Conservation (phyloP, 2,113 vertebrate species). For the Catharus minimus region DNA sequence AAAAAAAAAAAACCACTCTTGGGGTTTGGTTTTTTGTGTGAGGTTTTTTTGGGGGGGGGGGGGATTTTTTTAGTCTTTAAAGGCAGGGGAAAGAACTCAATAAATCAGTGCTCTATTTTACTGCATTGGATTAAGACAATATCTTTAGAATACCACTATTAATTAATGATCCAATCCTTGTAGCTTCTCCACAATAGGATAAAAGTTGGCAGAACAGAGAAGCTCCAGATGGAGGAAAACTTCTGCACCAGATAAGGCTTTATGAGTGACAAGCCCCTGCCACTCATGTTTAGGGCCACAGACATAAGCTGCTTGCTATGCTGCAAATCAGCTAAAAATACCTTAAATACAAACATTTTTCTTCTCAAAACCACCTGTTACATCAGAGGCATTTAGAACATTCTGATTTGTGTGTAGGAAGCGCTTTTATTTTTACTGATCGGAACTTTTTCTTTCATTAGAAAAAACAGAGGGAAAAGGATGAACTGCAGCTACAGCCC, state of each 20-base stretch:
- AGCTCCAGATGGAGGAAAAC: not conserved
- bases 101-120: not conserved
- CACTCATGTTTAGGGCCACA: not conserved
- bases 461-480: not conserved
- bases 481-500: not conserved
- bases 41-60: not conserved
- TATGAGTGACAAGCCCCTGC: not conserved
- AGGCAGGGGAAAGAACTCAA: not conserved
- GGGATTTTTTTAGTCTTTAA: not conserved
- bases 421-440: too few species aligned
- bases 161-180: not conserved
- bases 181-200: not conserved
- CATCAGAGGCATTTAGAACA: not conserved
- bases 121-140: not conserved
- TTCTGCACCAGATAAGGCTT: not conserved
- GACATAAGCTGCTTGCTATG: not conserved
- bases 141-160: constrained; percentile 5
- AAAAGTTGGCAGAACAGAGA: not conserved
- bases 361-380: constrained; percentile 2
- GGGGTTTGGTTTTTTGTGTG: not conserved
- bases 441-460: too few species aligned
- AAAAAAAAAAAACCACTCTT: not conserved
- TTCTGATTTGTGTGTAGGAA: not conserved
- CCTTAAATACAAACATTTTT: not conserved
- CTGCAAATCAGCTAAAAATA: constrained; percentile 9